Conservation (phyloP, 2,888 invertebrate genomes). For the Sepiola atlantica region DNA sequence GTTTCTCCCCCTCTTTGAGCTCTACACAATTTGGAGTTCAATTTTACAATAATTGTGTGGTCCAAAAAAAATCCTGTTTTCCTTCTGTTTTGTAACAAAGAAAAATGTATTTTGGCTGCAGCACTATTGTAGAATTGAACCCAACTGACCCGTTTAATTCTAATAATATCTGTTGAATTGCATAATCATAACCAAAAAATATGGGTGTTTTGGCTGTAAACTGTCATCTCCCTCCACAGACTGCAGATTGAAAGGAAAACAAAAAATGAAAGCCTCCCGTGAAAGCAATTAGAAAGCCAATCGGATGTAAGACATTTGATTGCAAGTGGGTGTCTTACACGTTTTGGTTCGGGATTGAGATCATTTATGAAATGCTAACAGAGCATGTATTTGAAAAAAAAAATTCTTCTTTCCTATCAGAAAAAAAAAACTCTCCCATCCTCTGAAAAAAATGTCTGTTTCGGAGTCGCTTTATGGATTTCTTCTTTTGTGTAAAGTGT, state of each 20-base stretch:
- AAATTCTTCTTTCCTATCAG: not conserved
- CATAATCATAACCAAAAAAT: not conserved
- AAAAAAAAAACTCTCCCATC: not conserved
- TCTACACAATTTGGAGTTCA: not conserved
- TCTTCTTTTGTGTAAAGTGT: not conserved
- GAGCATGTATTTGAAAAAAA: not conserved
- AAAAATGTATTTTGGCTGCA: not conserved
- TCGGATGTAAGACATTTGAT: not conserved
- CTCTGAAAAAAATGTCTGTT: not conserved
- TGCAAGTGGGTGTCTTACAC: constrained; percentile 10
- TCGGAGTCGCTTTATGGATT: not conserved
- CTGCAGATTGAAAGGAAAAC: not conserved
- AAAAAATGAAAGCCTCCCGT: too few relatives aligned
- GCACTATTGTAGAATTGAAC: too few relatives aligned
- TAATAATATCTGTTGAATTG: not conserved
- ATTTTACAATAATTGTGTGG: too few relatives aligned
- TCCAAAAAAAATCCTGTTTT: too few relatives aligned
- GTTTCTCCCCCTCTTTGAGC: not conserved
- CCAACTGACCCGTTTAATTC: not conserved
- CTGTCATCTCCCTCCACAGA: not conserved
- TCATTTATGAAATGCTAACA: not conserved
- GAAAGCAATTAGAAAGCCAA: not conserved
- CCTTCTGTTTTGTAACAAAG: not conserved
- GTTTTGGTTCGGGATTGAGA: not conserved
- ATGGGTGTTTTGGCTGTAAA: not conserved